Conservation (phyloP, 2,888 invertebrate species). For the Trissolcus japonicus region DNA sequence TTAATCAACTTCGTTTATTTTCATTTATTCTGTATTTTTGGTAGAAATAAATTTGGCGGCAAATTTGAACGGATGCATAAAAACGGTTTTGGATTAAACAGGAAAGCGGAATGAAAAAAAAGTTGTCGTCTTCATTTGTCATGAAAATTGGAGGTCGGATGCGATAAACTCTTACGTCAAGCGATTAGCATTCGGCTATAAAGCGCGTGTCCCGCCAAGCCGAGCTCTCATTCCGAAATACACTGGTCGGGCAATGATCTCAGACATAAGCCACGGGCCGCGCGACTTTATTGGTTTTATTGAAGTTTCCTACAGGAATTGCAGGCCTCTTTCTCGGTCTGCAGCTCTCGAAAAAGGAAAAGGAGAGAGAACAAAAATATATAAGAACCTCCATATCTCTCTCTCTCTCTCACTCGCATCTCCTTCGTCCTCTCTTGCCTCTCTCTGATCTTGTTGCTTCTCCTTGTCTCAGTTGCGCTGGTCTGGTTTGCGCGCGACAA, state of each 20-base stretch:
- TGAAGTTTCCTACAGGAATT: constrained; percentile 59
- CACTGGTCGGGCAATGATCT: constrained; percentile 47
- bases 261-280: constrained; percentile 31
- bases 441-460: neutral
- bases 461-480: constrained; percentile 6
- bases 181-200: too few species aligned
- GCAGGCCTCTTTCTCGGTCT: constrained; percentile 18
- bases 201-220: neutral
- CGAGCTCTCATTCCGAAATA: constrained; percentile 17
- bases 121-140: too few species aligned
- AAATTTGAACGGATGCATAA: too few species aligned
- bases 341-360: constrained; percentile 5
- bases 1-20: too few species aligned
- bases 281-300: constrained; percentile 63
- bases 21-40: too few species aligned
- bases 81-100: too few species aligned
- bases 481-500: constrained; percentile 30
- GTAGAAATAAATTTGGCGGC: too few species aligned
- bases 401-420: neutral
- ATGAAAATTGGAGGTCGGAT: too few species aligned
- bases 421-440: constrained; percentile 5
- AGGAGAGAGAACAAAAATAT: constrained; percentile 8
- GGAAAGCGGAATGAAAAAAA: too few species aligned
- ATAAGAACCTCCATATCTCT: constrained; percentile 11
- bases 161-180: too few species aligned